phyloP scores from a whole-genome alignment of 2,113 vertebrate genomes.

The Progne subis region DNA sequence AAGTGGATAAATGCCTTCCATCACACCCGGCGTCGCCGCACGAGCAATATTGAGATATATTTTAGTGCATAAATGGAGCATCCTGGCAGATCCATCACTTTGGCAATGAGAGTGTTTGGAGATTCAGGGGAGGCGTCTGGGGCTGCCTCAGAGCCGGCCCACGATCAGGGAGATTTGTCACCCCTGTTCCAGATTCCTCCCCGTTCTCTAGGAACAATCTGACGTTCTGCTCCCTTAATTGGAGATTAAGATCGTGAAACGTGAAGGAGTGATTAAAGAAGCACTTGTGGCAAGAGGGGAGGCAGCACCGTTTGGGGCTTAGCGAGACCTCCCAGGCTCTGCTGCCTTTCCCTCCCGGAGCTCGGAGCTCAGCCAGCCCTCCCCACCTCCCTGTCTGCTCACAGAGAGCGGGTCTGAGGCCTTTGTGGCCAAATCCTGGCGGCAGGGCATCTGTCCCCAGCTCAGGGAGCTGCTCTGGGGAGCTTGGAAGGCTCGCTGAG shows the following conservation, averaged over 20 bases:
- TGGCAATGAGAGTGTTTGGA: not conserved
- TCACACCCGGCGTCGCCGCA: not conserved
- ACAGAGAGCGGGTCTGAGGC: accelerated
- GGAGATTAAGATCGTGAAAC: constrained; percentile 33
- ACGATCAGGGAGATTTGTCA: not conserved
- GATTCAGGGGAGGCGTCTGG: not conserved
- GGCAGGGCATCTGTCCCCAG: not conserved
- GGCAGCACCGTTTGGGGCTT: constrained; percentile 25
- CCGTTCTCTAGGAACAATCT: not conserved
- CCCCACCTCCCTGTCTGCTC: not conserved
- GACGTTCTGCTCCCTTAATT: constrained; percentile 23
- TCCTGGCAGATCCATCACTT: constrained; percentile 25
- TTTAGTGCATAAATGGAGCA: not conserved
- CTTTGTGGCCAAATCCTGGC: not conserved
- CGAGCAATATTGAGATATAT: constrained; percentile 22
- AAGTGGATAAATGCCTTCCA: constrained; percentile 45
- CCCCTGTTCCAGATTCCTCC: not conserved
- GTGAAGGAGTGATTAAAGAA: constrained; percentile 55
- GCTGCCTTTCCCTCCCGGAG: not conserved
- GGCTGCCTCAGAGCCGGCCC: not conserved
- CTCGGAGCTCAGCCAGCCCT: not conserved
- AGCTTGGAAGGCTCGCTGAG: not conserved
- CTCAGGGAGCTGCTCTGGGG: not conserved
- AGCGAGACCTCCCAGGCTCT: constrained; percentile 49
- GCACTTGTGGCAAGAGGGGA: constrained; percentile 42